Base-by-base conservation (phyloP, 1,140 invertebrate genomes). In the Spodoptera frugiperda region DNA sequence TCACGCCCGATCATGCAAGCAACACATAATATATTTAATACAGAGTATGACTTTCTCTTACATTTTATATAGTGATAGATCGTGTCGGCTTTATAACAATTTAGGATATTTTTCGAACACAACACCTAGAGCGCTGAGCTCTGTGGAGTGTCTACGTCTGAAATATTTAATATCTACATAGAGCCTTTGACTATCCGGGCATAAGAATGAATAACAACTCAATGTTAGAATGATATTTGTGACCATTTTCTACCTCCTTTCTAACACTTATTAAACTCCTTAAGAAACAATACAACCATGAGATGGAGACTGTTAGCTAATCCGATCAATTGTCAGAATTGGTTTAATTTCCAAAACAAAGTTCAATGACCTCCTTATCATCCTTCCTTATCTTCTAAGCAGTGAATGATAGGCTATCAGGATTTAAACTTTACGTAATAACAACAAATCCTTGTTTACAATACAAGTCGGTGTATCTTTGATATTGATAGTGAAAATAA, bases 231-330 rank as follows among this genome's bases (percentile, higher is more conserved):
- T 25, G 3, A 10, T 39, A 39, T 39, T 1, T 39, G 33, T 1
- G 33, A 39, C 33, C 33, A 39, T 39, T 21, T 54, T 21, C 30
- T 33, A n/a, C 30, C 54, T 59, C 15, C 30, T 59, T 25, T 59
- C 25, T 15, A 30, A 33, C n/a, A 2, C 6, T n/a, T 33, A 55
- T 25, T 25, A 12, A 48, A 54, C 54, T 79, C 82, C 84, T 82
- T 83, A 85, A 86, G 84, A 89, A 89, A 89, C 87, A 89, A 89
- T 86, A 88, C 73, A 61, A 79, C 72, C 77, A 48, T 54, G 67
- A 67, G 80, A 71, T 81, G 78, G 76, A 83, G 74, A 82, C 51
- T 83, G 77, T 59, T 51, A 73, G 17, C 30, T 10, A 61, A 44
- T 44, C 14, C 2, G 33, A 2, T 48, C 46, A 54, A 65, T 63